Base-by-base conservation (phyloP, 2,797 vertebrate species). In the Aphelocoma californica region DNA sequence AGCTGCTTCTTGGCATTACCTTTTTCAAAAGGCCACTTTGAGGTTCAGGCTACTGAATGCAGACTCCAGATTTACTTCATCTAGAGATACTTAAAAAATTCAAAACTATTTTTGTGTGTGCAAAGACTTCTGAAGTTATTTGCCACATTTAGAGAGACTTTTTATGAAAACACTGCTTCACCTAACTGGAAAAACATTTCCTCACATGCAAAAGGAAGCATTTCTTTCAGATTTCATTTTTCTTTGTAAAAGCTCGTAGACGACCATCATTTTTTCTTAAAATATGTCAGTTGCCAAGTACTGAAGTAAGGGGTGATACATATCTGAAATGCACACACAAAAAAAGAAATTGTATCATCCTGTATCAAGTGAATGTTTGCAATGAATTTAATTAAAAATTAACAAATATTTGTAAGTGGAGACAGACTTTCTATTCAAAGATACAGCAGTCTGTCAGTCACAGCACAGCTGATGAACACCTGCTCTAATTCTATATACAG, bases 311-410 rank as follows among this genome's bases (percentile, higher is more conserved):
- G 16, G 17, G 26, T n/a, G 29, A 69, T 34, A 44, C 3, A 1
- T 17, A 88, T 26, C 34, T 77, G 44, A 92, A 84, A 84, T 16
- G 45, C 29, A 50, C n/a, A 64, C 56, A 81, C 83, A 90, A 85
- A 75, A 60, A 2, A 10, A 0, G 2, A 88, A 91, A 91, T 23
- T 26, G 9, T 65, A 92, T 89, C 34, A 24, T 65, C 47, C n/a
- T 47, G 14, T 91, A 93, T 93, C 70, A 81, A 91, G 51, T 86
- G 70, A 82, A 91, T 80, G 66, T 77, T 77, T 93, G 51, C 45
- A 94, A 93, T 80, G 12, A 80, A 93, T 84, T 94, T 84, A 81
- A 96, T 94, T 90, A 94, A 94, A 95, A 89, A 88, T 24, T 70
- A 90, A 93, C 53, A 93, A 90, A 86, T 81, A 93, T 86, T 93